These are phyloP conservation scores for Lepus americanus DNA, from an alignment of 2,113 vertebrate species.

Conservation along the genomic window DNA sequence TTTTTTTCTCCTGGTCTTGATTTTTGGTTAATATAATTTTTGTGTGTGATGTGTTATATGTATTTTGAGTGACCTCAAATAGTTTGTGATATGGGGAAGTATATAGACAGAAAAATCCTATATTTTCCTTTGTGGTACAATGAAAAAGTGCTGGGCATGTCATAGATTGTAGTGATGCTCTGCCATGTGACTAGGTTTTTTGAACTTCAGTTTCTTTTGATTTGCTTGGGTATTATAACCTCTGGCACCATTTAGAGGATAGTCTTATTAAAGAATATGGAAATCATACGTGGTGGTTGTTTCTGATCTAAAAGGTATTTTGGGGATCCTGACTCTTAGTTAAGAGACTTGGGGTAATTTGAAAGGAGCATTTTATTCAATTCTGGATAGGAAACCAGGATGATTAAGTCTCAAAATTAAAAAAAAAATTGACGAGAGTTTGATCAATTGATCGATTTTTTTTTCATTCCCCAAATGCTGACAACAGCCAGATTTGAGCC, in stretches of 20 bases:
- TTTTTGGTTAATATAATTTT: slow-evolving; percentile 66
- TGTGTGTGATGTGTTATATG: background rate
- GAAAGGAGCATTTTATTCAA: slow-evolving; percentile 52
- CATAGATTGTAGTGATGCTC: slow-evolving; percentile 28
- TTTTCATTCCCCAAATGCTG: no score
- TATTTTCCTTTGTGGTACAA: slow-evolving; percentile 33
- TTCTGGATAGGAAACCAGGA: slow-evolving; percentile 46
- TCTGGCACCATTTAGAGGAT: slow-evolving; percentile 46
- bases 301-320: slow-evolving; percentile 27
- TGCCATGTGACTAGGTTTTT: slow-evolving; percentile 49
- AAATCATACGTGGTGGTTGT: background rate
- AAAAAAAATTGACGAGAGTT: no score
- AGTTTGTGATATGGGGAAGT: slow-evolving; percentile 2
- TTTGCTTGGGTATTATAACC: slow-evolving; percentile 21
- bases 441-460: no score
- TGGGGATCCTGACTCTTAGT: slow-evolving; percentile 27
- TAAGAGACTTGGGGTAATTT: slow-evolving; percentile 54
- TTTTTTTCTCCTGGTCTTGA: background rate
- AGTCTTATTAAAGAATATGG: background rate
- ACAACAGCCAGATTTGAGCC: no score
- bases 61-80: slow-evolving; percentile 3
- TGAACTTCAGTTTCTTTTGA: slow-evolving; percentile 33
- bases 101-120: background rate
- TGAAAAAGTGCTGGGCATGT: slow-evolving; percentile 33
- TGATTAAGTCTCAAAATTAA: background rate